Evolutionary conservation across 2,888 invertebrate genomes (phyloP), one percentile per base, ranked within the genome.

Genomic region (Drosophila mayaguana): DNA sequence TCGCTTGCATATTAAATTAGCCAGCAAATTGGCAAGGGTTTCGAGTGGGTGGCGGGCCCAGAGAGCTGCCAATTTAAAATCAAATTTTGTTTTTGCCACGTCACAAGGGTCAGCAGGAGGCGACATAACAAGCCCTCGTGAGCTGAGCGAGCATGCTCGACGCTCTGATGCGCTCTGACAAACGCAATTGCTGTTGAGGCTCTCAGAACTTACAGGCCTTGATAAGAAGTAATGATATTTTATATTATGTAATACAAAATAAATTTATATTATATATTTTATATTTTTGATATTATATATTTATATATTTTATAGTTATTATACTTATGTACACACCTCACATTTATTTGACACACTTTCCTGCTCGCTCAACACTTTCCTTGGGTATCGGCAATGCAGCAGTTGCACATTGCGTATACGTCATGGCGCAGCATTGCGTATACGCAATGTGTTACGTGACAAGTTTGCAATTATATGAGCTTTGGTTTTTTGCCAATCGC

Each of bases 1-100:
- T 78, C 62, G 67, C 60, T 75, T 85, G 89, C 89, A 85, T 89
- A 86, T 89, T 89, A 87, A 88, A 85, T 88, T 87, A 88, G 87
- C 83, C 72, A 66, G 72, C 56, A 88, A 88, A 88, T 84, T 81
- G 53, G 20, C 45, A 11, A 55, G 76, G 60, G 2, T 12, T 4
- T 5, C 16, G 84, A 54, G 63, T 76, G 63, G 71, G 67, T 71
- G 72, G 63, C 65, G 51, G 54, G 57, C 57, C 67, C 56, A n/a
- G n/a, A 38, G 38, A 54, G 22, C 54, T 75, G 72, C 57, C 83
- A 88, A 88, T 83, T 83, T 75, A 63, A 83, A 88, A 86, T 76
- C 81, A 83, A 86, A 88, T 88, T 81, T 78, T 72, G 70, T 70
- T 66, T 72, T 68, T 72, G 66, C 55, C 66, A 74, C 78, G 83